Evolutionary conservation across 2,797 vertebrate genomes (phyloP).

Genomic region (Aldrovandia affinis): DNA sequence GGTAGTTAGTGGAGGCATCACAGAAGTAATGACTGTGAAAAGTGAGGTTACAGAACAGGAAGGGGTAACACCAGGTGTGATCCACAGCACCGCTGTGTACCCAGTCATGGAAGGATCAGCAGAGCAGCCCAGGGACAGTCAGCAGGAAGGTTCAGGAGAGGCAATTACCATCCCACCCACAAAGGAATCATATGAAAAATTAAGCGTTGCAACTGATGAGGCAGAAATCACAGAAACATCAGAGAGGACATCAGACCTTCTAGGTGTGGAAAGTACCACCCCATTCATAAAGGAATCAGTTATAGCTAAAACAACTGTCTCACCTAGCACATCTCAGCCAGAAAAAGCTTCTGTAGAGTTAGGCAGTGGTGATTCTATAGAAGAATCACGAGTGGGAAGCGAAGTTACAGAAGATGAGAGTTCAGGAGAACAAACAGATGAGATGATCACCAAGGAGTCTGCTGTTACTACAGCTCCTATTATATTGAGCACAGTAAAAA

Average conservation of each 20-base stretch:
- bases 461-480: too few species aligned
- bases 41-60: conserved; percentile 27
- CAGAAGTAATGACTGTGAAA: background rate
- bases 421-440: too few species aligned
- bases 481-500: too few species aligned
- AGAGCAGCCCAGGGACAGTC: background rate
- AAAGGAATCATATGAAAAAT: background rate
- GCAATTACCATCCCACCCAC: background rate
- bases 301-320: too few species aligned
- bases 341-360: too few species aligned
- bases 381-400: too few species aligned
- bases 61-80: background rate
- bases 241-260: background rate
- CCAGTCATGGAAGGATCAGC: background rate
- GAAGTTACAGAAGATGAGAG: too few species aligned
- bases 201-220: background rate
- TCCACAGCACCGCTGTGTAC: too few species aligned
- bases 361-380: too few species aligned
- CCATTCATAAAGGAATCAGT: background rate
- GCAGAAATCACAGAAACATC: background rate
- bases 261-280: background rate
- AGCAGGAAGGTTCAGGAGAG: background rate
- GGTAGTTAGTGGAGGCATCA: background rate
- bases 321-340: too few species aligned
- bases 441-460: too few species aligned